phyloP scores from a whole-genome alignment of 2,113 vertebrate species.

The Casuarius casuarius region DNA sequence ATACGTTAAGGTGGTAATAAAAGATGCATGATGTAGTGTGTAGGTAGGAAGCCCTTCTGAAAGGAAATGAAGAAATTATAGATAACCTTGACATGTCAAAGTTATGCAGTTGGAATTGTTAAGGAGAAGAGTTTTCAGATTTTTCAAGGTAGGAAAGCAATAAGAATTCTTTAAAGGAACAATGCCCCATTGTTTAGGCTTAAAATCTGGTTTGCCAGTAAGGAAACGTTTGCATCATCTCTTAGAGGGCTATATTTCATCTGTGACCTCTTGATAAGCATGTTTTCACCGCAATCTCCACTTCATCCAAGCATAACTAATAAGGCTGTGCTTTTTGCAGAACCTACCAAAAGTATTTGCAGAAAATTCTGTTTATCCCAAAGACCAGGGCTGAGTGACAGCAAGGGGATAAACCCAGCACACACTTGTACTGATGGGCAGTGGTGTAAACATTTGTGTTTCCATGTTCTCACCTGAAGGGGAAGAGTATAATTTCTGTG shows the following conservation, averaged over 20 bases:
- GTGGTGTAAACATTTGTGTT: background rate
- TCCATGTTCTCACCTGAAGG: background rate
- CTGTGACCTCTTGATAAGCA: background rate
- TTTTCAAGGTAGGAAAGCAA: background rate
- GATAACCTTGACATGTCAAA: slow-evolving; percentile 63
- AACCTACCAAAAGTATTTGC: background rate
- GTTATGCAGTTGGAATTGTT: slow-evolving; percentile 54
- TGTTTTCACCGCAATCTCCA: background rate
- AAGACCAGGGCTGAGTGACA: background rate
- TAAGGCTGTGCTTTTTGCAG: background rate
- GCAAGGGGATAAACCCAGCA: background rate
- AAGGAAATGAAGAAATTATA: slow-evolving; percentile 70
- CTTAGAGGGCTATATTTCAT: background rate
- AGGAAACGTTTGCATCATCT: background rate
- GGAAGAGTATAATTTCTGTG: background rate
- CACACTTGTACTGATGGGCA: rapidly evolving
- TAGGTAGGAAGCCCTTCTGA: slow-evolving; percentile 68
- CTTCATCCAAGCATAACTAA: background rate
- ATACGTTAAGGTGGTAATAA: slow-evolving; percentile 73
- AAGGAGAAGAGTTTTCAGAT: slow-evolving; percentile 25
- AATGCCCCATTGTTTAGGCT: background rate
- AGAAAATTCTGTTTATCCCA: background rate
- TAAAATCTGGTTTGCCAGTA: background rate
- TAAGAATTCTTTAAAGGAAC: slow-evolving; percentile 38
- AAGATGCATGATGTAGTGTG: slow-evolving; percentile 76